Conservation (phyloP, 1,140 invertebrate species). For the Tetramorium alpestre region DNA sequence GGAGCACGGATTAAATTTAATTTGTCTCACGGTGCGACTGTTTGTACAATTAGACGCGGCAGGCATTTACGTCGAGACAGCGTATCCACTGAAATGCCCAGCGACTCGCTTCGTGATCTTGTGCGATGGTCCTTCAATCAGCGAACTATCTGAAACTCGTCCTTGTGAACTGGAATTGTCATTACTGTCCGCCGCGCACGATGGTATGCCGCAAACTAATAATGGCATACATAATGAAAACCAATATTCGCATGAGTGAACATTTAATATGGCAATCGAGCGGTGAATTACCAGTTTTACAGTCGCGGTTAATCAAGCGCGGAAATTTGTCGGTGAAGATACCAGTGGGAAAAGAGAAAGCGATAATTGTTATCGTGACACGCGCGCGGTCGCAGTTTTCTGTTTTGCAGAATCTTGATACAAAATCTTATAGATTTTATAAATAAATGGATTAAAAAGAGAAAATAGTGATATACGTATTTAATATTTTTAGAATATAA, state of each 20-base stretch:
- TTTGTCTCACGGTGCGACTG: neutral
- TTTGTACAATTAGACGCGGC: conserved; percentile 32
- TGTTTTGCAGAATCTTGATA: neutral
- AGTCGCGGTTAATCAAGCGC: conserved; percentile 14
- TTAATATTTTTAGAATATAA: neutral
- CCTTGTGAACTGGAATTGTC: conserved; percentile 25
- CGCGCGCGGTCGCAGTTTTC: neutral
- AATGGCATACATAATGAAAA: conserved; percentile 57
- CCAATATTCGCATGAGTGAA: conserved; percentile 39
- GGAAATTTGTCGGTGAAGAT: conserved; percentile 19
- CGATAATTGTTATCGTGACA: neutral
- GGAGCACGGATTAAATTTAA: conserved; percentile 19
- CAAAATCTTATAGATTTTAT: neutral
- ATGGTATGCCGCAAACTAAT: conserved; percentile 47
- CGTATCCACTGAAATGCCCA: neutral
- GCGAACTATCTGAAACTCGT: conserved; percentile 44
- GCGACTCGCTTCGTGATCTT: conserved; percentile 27
- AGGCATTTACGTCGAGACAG: conserved; percentile 14
- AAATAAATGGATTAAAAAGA: neutral
- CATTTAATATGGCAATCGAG: conserved; percentile 38
- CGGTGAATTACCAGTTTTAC: conserved; percentile 43
- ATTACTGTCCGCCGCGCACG: neutral
- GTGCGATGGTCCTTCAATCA: conserved; percentile 38
- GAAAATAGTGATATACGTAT: neutral
- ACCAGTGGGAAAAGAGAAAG: neutral